Evolutionary conservation across 2,113 vertebrate genomes (phyloP).

Genomic region (Nesogale talazaci): DNA sequence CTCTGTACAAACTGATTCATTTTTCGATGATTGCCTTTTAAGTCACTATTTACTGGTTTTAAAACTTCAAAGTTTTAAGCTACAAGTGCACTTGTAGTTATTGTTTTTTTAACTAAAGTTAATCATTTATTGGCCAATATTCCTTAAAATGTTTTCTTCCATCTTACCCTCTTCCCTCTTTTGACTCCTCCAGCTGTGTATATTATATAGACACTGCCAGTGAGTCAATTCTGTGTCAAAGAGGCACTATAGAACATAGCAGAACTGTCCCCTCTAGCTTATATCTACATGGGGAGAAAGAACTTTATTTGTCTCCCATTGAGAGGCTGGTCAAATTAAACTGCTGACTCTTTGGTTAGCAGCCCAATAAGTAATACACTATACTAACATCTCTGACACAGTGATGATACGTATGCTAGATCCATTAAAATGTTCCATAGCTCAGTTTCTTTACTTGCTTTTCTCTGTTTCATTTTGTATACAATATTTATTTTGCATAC

Average conservation of each 20-base stretch:
- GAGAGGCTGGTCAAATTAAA: too few species aligned
- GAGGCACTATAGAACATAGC: too few species aligned
- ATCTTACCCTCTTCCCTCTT: neutral
- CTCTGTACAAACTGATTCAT: neutral
- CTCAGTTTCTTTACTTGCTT: neutral
- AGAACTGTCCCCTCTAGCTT: too few species aligned
- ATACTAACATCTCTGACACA: too few species aligned
- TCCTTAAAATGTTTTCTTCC: neutral
- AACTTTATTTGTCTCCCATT: too few species aligned
- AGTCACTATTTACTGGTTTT: neutral
- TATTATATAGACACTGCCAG: too few species aligned
- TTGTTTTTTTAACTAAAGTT: constrained; percentile 33
- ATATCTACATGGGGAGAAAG: too few species aligned
- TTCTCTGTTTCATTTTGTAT: constrained; percentile 19
- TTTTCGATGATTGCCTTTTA: constrained; percentile 5
- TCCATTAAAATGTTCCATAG: neutral
- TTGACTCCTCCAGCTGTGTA: neutral
- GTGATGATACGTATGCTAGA: neutral
- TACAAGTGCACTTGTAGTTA: neutral
- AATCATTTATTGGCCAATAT: neutral
- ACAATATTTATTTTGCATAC: neutral
- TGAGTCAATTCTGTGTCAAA: too few species aligned
- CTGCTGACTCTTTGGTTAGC: too few species aligned
- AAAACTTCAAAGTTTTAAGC: neutral
- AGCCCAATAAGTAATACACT: too few species aligned